Evolutionary conservation across 2,888 invertebrate genomes (phyloP).

Genomic region (Nycteola revayana): DNA sequence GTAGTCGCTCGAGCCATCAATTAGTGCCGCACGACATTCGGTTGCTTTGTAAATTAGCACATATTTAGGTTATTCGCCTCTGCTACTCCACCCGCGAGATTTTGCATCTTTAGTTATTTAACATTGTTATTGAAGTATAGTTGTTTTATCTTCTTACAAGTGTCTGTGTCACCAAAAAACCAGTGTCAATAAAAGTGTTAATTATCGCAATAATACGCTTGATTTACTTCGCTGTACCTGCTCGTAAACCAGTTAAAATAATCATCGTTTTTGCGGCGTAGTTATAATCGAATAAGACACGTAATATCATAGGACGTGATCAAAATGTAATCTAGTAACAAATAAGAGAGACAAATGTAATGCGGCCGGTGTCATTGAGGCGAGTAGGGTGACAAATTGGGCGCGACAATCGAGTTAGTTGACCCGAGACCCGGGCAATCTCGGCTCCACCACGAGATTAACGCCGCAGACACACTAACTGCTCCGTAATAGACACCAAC

Average conservation of each 20-base stretch:
- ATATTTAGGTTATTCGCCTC: slow-evolving; percentile 21
- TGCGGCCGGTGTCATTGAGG: slow-evolving; percentile 46
- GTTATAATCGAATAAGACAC: slow-evolving; percentile 14
- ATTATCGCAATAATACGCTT: background rate
- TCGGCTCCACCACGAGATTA: slow-evolving; percentile 51
- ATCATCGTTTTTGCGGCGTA: background rate
- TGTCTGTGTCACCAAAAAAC: background rate
- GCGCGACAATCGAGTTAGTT: slow-evolving; percentile 77
- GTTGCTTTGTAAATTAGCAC: slow-evolving; percentile 35
- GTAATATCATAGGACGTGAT: slow-evolving; percentile 27
- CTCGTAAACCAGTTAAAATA: background rate
- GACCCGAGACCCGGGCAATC: slow-evolving; percentile 64
- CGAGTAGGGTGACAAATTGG: slow-evolving; percentile 69
- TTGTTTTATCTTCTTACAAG: slow-evolving; percentile 1
- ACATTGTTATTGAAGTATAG: slow-evolving; percentile 9
- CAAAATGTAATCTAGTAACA: slow-evolving; percentile 34
- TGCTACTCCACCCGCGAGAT: slow-evolving; percentile 6
- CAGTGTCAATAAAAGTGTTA: too few relatives aligned
- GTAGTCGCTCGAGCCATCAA: slow-evolving; percentile 46
- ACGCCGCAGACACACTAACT: slow-evolving; percentile 38
- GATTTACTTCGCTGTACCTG: slow-evolving; percentile 1
- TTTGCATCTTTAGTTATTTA: slow-evolving; percentile 20
- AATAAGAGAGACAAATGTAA: slow-evolving; percentile 49
- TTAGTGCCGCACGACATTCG: slow-evolving; percentile 50
- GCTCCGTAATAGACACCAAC: slow-evolving; percentile 21